These are phyloP conservation scores for Hephaestus fuliginosus DNA, from an alignment of 2,797 vertebrate species.

Conservation along the genomic window DNA sequence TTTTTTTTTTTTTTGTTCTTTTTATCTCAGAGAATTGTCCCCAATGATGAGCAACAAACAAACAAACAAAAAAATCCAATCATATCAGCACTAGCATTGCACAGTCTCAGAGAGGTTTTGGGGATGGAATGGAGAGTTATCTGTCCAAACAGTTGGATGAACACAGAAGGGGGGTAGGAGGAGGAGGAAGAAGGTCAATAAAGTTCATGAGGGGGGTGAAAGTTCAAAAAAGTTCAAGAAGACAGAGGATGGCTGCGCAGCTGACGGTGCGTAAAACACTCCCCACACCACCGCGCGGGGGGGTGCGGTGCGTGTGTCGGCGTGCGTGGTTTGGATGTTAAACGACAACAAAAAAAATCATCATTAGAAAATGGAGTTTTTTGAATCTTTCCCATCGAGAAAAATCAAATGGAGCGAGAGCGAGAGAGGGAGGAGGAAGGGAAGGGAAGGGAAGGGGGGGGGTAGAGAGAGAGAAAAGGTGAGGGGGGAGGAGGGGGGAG, in stretches of 20 bases:
- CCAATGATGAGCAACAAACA: slow-evolving; percentile 87
- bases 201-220: slow-evolving; percentile 90
- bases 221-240: slow-evolving; percentile 90
- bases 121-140: slow-evolving; percentile 91
- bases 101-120: slow-evolving; percentile 89
- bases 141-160: slow-evolving; percentile 90
- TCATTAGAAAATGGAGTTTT: slow-evolving; percentile 85
- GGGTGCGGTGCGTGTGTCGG: slow-evolving; percentile 73
- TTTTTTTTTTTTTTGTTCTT: slow-evolving; percentile 73
- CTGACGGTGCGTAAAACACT: slow-evolving; percentile 83
- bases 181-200: slow-evolving; percentile 88
- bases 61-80: slow-evolving; percentile 85
- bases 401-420: slow-evolving; percentile 88
- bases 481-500: slow-evolving; percentile 31
- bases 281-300: slow-evolving; percentile 76
- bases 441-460: slow-evolving; percentile 38
- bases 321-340: slow-evolving; percentile 86
- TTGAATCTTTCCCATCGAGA: slow-evolving; percentile 87
- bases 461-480: slow-evolving; percentile 59
- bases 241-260: slow-evolving; percentile 89
- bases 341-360: slow-evolving; percentile 84
- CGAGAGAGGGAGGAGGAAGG: slow-evolving; percentile 68
- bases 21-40: slow-evolving; percentile 85
- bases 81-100: slow-evolving; percentile 89
- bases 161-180: slow-evolving; percentile 86